Evolutionary conservation across 2,797 vertebrate genomes (phyloP), one percentile per base, ranked within the genome.

Genomic region (Etheostoma nigrum): DNA sequence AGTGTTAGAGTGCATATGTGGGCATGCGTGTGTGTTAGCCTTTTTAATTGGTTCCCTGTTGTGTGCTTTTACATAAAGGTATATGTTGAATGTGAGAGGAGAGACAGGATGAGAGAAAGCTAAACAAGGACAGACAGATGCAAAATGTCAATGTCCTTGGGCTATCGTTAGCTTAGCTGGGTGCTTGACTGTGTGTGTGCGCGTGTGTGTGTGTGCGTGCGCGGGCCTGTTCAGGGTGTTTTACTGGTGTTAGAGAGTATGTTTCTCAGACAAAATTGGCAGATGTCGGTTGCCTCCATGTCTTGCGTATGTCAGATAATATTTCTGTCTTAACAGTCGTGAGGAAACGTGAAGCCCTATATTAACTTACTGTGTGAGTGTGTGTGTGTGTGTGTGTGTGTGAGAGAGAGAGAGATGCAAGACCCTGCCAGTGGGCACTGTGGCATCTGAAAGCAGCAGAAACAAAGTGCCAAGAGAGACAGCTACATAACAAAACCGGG

Each of bases 41-140:
- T 4, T 10, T 86, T 82, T 92, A 87, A 89, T 86, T 86, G 82
- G 72, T 79, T 89, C 69, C 84, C 74, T 77, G 76, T 87, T 83
- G 87, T 86, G 81, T 77, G 54, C 53, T 18, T 66, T 83, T 74
- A 42, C 62, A 58, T 42, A 47, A 47, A 67, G 69, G 71, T 85
- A 57, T 82, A 77, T 51, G 58, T 80, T 82, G 72, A 63, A 68
- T 40, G 45, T 87, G 58, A 74, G 70, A 68, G 62, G 30, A 25
- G 51, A 54, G 61, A 36, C 55, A 27, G 47, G 57, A 78, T 52
- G 64, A 80, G 69, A 76, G 55, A 33, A 82, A 64, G 71, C 60
- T 67, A 67, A 81, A 88, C 71, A 82, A 54, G 67, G 66, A 80
- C 67, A 52, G 80, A 84, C 88, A 82, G 76, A 89, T 76, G 78